Base-by-base conservation (phyloP, 2,888 invertebrate genomes). In the Mycalesis mineus region DNA sequence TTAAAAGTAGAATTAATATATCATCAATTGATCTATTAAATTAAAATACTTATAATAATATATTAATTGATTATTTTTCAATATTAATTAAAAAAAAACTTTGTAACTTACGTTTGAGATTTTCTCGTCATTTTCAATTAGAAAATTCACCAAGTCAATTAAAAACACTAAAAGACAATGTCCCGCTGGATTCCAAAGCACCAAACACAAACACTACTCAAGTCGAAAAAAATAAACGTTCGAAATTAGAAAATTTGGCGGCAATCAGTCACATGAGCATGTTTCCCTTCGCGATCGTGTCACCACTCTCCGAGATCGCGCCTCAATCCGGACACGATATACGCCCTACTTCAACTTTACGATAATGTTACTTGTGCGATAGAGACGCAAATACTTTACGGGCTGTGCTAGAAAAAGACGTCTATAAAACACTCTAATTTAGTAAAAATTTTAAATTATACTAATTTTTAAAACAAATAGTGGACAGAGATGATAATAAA, bases 301-400 rank as follows among this genome's bases (percentile, higher is more conserved):
- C 77, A 77, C 80, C 80, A 80, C 88, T 88, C 86, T 78, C 81
- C 77, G 80, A 85, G 86, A 85, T 87, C 79, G 85, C 82, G 78
- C 83, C 83, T 84, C 84, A 74, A 73, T 79, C 72, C 82, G 76
- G 71, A 76, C 79, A 74, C 82, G 74, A 71, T 77, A 76, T 72
- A 74, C 87, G 88, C 85, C 88, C 88, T 89, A 88, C 88, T 89
- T 88, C 82, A 74, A 68, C 74, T 74, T 71, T 82, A 84, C 78
- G 81, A 55, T 59, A 67, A 54, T 58, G 66, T 67, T 77, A 75
- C 65, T 67, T 73, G 80, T 74, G 74, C 72, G 83, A 87, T 68
- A 79, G 86, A 82, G 85, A 85, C 64, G 72, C 72, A 67, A 49
- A 52, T 55, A 51, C 39, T 40, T 17, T 31, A 55, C 17, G 47